These are phyloP conservation scores for Himalopsyche tibetana DNA, from an alignment of 2,888 invertebrate genomes.

Conservation along the genomic window DNA sequence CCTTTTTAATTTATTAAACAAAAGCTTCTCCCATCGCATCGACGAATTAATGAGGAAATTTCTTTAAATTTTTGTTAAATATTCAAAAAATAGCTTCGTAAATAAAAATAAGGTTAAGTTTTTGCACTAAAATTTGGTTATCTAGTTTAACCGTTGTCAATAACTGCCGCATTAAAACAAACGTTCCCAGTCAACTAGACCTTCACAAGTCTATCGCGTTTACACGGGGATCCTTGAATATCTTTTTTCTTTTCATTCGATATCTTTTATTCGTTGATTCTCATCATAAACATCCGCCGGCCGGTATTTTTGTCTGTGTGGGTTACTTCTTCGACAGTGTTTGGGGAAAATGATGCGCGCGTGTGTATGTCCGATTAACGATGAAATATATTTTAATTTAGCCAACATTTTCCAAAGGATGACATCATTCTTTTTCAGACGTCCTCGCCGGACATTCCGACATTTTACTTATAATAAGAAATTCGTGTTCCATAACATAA, in stretches of 20 bases:
- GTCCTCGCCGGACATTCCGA: conserved; percentile 14
- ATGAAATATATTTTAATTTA: conserved; percentile 12
- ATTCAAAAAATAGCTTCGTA: too few species aligned
- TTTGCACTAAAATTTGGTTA: too few species aligned
- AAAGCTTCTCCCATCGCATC: too few species aligned
- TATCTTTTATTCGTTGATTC: conserved; percentile 24
- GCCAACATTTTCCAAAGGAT: conserved; percentile 9
- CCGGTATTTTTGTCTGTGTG: not conserved
- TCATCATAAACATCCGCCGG: conserved; percentile 25
- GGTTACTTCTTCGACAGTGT: not conserved
- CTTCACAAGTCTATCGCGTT: not conserved
- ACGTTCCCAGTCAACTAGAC: conserved; percentile 22
- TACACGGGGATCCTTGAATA: conserved; percentile 22
- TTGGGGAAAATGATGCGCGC: not conserved
- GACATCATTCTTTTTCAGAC: conserved; percentile 23
- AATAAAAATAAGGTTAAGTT: too few species aligned
- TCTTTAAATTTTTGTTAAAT: too few species aligned
- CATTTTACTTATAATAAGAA: not conserved
- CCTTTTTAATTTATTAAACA: too few species aligned
- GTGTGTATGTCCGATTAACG: not conserved
- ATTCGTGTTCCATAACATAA: too few species aligned
- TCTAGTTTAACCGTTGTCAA: not conserved
- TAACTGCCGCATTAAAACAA: conserved; percentile 5
- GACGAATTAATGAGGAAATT: too few species aligned
- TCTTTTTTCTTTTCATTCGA: conserved; percentile 21